Conservation (phyloP, 2,113 vertebrate genomes). For the Felis chaus region DNA sequence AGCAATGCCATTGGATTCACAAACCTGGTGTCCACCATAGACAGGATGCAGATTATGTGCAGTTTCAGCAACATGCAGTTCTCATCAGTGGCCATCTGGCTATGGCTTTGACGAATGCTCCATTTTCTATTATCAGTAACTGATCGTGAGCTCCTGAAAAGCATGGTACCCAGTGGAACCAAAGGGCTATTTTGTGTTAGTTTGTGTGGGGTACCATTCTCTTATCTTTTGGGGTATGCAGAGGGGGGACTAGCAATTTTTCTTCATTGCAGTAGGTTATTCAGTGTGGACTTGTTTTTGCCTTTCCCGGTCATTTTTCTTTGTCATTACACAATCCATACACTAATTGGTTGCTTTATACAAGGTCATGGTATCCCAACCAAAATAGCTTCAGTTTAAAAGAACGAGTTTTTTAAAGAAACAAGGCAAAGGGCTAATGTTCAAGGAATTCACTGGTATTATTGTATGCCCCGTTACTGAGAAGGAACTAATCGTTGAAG, state of each 20-base stretch:
- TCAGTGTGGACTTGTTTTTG: neutral
- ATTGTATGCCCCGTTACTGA: neutral
- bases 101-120: neutral
- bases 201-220: neutral
- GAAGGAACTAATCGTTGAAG: neutral
- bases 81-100: neutral
- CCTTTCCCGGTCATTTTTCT: constrained; percentile 10
- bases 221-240: neutral
- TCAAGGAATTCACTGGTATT: neutral
- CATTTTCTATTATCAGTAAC: neutral
- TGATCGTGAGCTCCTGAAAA: neutral
- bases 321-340: neutral
- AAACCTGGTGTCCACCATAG: neutral
- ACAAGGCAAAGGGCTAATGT: neutral
- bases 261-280: neutral
- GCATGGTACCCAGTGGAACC: neutral
- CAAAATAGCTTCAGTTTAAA: neutral
- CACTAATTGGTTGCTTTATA: neutral
- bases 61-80: neutral
- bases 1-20: neutral
- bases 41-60: neutral
- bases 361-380: neutral
- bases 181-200: neutral
- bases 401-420: neutral
- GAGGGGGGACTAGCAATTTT: neutral